Percentiles rank a stretch among this genome's conserved stretches.
Conservation (phyloP, 1,140 invertebrate genomes). For the Globodera rostochiensis region DNA sequence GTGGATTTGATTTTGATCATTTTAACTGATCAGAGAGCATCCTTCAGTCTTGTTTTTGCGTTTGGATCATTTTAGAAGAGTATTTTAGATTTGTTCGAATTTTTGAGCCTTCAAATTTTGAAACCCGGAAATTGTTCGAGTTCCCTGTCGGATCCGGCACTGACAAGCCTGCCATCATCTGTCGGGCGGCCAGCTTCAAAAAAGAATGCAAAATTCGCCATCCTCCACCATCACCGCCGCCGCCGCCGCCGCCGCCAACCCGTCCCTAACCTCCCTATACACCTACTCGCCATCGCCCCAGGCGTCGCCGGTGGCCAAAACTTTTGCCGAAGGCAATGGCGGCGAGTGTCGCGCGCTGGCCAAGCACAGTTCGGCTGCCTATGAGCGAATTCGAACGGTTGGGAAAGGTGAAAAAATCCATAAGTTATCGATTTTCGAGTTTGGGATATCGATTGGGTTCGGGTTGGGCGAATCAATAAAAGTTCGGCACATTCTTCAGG, state of each 20-base stretch:
- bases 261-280: not conserved
- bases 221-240: not conserved
- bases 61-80: no score
- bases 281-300: slow-evolving; percentile 14
- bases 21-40: no score
- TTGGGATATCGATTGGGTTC: not conserved
- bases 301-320: slow-evolving; percentile 12
- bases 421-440: not conserved
- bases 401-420: slow-evolving; percentile 37
- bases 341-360: not conserved
- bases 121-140: no score
- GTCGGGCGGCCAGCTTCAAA: no score
- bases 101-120: no score
- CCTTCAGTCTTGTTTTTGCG: no score
- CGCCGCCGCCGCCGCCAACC: not conserved
- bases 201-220: not conserved
- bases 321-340: slow-evolving; percentile 11
- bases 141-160: no score
- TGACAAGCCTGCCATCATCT: no score
- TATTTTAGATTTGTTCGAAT: no score
- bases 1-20: no score
- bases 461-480: not conserved
- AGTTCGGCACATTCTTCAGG: slow-evolving; percentile 64
- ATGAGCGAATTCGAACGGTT: slow-evolving; percentile 47
- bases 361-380: slow-evolving; percentile 30